Conservation (phyloP, 2,113 vertebrate genomes). For the Oreochromis spilurus region DNA sequence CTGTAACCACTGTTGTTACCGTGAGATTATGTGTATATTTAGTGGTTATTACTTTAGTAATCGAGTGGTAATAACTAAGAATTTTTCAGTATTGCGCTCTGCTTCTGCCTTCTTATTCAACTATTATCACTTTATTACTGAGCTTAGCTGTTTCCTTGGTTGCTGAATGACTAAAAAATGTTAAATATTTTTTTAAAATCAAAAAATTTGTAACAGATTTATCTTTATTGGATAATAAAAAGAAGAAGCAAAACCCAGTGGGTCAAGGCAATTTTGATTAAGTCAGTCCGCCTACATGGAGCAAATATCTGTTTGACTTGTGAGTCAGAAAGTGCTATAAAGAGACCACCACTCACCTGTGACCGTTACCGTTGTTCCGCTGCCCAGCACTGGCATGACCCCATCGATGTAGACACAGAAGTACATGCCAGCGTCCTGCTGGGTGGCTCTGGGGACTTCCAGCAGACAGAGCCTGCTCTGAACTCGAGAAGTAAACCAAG, state of each 20-base stretch:
- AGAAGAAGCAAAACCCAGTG: not conserved
- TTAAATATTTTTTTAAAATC: no score
- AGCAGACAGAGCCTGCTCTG: not conserved
- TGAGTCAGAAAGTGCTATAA: not conserved
- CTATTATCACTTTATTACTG: not conserved
- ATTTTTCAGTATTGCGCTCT: not conserved
- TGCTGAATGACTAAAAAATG: no score
- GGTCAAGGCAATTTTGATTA: fast-evolving
- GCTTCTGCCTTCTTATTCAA: not conserved
- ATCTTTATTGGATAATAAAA: not conserved
- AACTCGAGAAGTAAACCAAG: not conserved
- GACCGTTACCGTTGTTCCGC: not conserved
- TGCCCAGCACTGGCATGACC: not conserved
- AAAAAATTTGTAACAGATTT: fast-evolving
- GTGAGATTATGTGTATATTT: fast-evolving
- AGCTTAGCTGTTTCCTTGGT: not conserved
- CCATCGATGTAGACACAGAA: not conserved
- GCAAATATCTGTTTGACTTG: not conserved
- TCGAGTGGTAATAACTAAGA: not conserved
- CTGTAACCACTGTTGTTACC: fast-evolving
- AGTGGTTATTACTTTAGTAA: not conserved
- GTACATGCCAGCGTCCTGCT: not conserved
- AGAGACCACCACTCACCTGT: not conserved
- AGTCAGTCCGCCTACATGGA: not conserved
- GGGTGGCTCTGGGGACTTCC: not conserved